Evolutionary conservation across 2,888 invertebrate species (phyloP), one percentile per base, ranked within the genome.

Genomic region (Himalopsyche tibetana): DNA sequence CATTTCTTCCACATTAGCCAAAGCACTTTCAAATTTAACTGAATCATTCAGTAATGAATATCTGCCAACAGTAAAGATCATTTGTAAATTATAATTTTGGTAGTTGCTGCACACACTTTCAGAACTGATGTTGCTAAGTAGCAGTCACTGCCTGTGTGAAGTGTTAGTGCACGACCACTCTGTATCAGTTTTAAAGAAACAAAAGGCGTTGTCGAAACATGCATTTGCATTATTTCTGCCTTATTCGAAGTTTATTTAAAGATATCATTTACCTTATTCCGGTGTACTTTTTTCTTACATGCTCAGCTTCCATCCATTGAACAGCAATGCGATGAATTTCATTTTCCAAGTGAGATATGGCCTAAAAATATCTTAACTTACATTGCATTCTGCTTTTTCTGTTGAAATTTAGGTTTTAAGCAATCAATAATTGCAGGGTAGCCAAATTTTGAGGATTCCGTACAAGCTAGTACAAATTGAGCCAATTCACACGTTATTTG

Each of bases 301-400:
- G 94, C 89, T 96, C 95, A 0, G 97, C 96, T 91, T 97, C 97
- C 90, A 96, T 95, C 93, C 96, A 95, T 92, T 97, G 96, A 55
- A 97, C 95, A 84, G 96, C 94, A 0, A 96, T 95, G 87, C 96
- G 95, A 90, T 97, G 96, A 87, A 97, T 95, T 90, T 96, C 96
- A 90, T 97, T 97, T 91, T 97, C 97, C 89, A 97, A 91, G 89
- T 95, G 95, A 6, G 95, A 94, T 0, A 94, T 94, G 40, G 94
- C 92, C 95, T 95, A 90, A 55, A 91, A 91, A 89, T 17, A 80
- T 42, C 5, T 55, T 80, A 17, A 36, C 38, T 55, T 28, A 42
- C 45, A 85, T 63, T 15, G 3, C 15, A 15, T 12, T 36, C 8
- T 69, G 69, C 45, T 19, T 74, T 74, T 74, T 3, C 11, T 11